Base-by-base conservation (phyloP, 2,888 invertebrate genomes). In the Leucophenga maculata region DNA sequence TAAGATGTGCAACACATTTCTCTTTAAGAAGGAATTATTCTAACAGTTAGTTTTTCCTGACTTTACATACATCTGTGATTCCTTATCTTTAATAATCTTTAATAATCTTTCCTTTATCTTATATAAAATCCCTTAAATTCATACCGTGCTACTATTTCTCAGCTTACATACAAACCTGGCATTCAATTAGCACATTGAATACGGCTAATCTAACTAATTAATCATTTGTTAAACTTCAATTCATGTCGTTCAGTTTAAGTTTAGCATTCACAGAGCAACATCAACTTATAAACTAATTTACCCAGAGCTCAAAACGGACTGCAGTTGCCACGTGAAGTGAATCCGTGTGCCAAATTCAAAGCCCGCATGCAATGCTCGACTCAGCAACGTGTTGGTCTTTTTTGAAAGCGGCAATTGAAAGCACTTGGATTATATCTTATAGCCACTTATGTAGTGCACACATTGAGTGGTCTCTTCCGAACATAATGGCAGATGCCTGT, bases 401-500 rank as follows among this genome's bases (percentile, higher is more conserved):
- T 66, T 70, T 39, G 60, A 59, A 32, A 13, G 48, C 26, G 22
- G 46, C 48, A 46, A 64, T 64, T 64, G 71, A 52, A 59, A 72
- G 72, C 66, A 67, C 70, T 50, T 68, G 60, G 59, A 57, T 60
- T 67, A 50, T 65, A 70, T 70, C 71, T 72, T 74, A 67, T 73
- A 52, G 70, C 72, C 71, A 72, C 74, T 76, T 74, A 68, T 70
- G 60, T 65, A 59, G 80, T 60, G 62, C 11, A 55, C 55, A 74
- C 84, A 80, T 83, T 83, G 77, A 81, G 84, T 77, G 77, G 84
- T 73, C 70, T 65, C 69, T 72, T 72, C 52, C 75, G 72, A 67
- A 74, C 68, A 72, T 74, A 74, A 75, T 75, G 70, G 72, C 69
- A 39, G 52, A 46, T 16, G 31, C 11, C 64, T 64, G 9, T 31